Base-by-base conservation (phyloP, 2,113 vertebrate species). In the Platichthys flesus region DNA sequence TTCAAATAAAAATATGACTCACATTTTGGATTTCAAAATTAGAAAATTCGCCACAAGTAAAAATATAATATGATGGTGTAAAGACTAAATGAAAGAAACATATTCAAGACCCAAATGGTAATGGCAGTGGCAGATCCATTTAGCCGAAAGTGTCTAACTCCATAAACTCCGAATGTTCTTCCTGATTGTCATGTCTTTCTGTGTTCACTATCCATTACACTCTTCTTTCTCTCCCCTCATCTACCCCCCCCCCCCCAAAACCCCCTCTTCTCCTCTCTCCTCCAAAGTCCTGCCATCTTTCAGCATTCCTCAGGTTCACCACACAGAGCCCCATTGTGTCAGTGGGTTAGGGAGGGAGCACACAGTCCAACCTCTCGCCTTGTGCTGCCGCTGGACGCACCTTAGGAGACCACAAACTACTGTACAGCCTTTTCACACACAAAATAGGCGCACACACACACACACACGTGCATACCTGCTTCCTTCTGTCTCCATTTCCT, bases 261-360 rank as follows among this genome's bases (percentile, higher is more conserved):
- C 42, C 77, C 79, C 79, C 70, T 74, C 51, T 71, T 76, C 63
- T 47, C 66, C 56, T 83, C 74, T 71, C 58, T 40, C 81, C 76
- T 76, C 72, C 84, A 59, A 67, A 68, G 71, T 65, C 60, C 88
- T 86, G 84, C 85, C 90, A 89, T 90, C 83, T 86, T 78, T 71
- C 88, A 80, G 89, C 91, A 94, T 94, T 94, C 93, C 92, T 85
- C 71, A 85, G 83, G 83, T 88, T 81, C 15, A 20, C 87, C 90
- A 88, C 83, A 94, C 89, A 94, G 92, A 93, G 91, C 71, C 76
- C 79, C 92, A 91, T 94, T 94, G 93, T 94, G 86, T 85, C 71
- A 67, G 64, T 54, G 70, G 79, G 83, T 82, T 63, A 61, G 80
- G 85, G 88, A 87, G 86, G 83, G 87, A 85, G 77, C 66, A 14